Evolutionary conservation across 2,797 vertebrate genomes (phyloP), one percentile per base, ranked within the genome.

Genomic region (Anabas testudineus): DNA sequence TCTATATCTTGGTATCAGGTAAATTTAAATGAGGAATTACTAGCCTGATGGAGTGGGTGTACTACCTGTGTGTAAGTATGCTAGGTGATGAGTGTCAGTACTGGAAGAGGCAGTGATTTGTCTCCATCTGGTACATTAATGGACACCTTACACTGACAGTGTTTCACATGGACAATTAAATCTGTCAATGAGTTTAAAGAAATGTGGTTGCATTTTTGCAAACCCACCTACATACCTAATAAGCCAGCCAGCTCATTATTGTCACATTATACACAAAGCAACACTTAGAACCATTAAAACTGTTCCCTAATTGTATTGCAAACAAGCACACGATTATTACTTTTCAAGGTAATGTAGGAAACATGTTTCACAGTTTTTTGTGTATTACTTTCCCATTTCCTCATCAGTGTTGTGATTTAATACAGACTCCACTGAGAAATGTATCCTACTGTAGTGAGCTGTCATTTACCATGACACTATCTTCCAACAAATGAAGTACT

Each of bases 171-270:
- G 52, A 67, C 66, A 68, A 67, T 15, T 58, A 22, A 53, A 62
- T 54, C 46, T 68, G 71, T 71, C 58, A 56, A 2, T 71, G 69
- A 65, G 51, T 63, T 39, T 10, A 22, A 64, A 57, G 51, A 66
- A 81, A 68, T 61, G 46, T 32, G 67, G 24, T 47, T 47, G 46
- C 42, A 57, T 68, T 82, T 52, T 55, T 47, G 47, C 30, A 39
- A 61, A 79, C 22, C 58, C 48, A 63, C 71, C 71, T 42, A 76
- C 71, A 41, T 55, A 59, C 42, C 28, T 42, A 70, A 53, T 56
- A 34, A 74, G 39, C 66, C 30, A 53, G 43, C 19, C 64, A 56
- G 57, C 36, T 54, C 19, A 64, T 43, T 62, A 71, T 77, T 75
- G 39, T 53, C 39, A 64, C 57, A 46, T 53, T 58, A 42, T 51